Evolutionary conservation across 2,888 invertebrate species (phyloP), one percentile per base, ranked within the genome.

Genomic region (Nemurella pictetii): DNA sequence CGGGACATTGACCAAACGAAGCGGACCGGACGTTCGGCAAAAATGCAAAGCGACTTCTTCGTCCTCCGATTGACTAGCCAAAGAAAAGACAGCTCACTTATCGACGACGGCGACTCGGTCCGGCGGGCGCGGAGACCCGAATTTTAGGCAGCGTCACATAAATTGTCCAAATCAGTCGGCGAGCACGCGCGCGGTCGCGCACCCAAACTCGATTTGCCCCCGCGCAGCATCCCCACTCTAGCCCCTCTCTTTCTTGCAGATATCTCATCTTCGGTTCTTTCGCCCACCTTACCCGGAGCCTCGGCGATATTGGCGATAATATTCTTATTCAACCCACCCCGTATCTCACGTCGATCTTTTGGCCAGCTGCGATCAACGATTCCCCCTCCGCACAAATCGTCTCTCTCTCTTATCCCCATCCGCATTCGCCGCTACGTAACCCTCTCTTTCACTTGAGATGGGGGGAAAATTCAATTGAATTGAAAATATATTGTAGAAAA

Each of bases 331-430:
- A n/a, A 78, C 78, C 29, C 75, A 7, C 75, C n/a, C 27, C 75
- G 27, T 28, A 26, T 28, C 75, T 28, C 55, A 7, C 75, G 27
- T 28, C 75, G 29, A 75, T 28, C 75, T 26, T 73, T 28, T 75
- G 78, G 78, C 78, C 78, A 78, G 78, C 78, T 78, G 78, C 78
- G 78, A 30, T 30, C 78, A 30, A 20, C 78, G 78, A 78, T 78
- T 28, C 55, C 55, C 55, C 55, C 20, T 20, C 5, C 35, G 12
- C 55, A 20, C 9, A 20, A 2, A 20, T 32, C 32, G 15, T 55
- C 55, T 55, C 55, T 20, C 55, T 55, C 55, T 7, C 9, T 9
- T 32, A 32, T 5, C 32, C 55, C 1, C 55, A 20, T 7, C 20
- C 1, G 55, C 55, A 55, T n/a, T n/a, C 55, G 20, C 9, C 20